A percentile compares a stretch with the other conserved stretches of the same genome.
Conservation (phyloP, 1,140 invertebrate species). For the Ooceraea biroi region DNA sequence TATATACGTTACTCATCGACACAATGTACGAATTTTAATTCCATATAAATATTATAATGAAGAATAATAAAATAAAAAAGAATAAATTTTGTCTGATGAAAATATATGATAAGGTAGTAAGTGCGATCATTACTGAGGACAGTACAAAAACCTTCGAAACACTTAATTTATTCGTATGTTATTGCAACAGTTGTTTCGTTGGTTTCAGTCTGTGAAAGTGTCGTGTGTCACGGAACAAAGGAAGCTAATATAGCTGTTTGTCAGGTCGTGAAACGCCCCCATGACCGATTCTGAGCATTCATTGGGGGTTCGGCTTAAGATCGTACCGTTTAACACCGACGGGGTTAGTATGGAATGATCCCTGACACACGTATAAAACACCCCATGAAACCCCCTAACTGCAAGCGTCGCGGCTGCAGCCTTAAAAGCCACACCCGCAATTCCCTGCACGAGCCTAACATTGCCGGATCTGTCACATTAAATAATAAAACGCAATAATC, state of each 20-base stretch:
- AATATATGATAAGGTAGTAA: too few relatives aligned
- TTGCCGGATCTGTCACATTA: neutral
- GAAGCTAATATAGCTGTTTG: constrained; percentile 71
- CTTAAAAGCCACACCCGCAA: constrained; percentile 20
- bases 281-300: constrained; percentile 58
- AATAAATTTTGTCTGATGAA: too few relatives aligned
- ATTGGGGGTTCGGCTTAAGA: constrained; percentile 79
- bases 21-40: too few relatives aligned
- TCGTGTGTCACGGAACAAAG: constrained; percentile 41
- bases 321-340: constrained; percentile 78
- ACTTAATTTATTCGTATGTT: neutral
- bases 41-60: too few relatives aligned
- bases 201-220: constrained; percentile 17
- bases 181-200: constrained; percentile 23
- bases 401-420: constrained; percentile 71
- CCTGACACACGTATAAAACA: constrained; percentile 74
- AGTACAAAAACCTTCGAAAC: too few relatives aligned
- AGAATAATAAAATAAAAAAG: too few relatives aligned
- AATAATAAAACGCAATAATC: neutral
- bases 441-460: neutral
- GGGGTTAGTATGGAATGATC: constrained; percentile 56
- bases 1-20: too few relatives aligned
- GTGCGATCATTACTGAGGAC: too few relatives aligned
- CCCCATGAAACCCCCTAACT: constrained; percentile 80
- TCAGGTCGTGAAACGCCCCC: constrained; percentile 56